Percentiles rank a stretch among this genome's conserved stretches.
These are phyloP conservation scores for Yponomeuta plumbellus DNA, from an alignment of 2,888 invertebrate species.

Conservation along the genomic window DNA sequence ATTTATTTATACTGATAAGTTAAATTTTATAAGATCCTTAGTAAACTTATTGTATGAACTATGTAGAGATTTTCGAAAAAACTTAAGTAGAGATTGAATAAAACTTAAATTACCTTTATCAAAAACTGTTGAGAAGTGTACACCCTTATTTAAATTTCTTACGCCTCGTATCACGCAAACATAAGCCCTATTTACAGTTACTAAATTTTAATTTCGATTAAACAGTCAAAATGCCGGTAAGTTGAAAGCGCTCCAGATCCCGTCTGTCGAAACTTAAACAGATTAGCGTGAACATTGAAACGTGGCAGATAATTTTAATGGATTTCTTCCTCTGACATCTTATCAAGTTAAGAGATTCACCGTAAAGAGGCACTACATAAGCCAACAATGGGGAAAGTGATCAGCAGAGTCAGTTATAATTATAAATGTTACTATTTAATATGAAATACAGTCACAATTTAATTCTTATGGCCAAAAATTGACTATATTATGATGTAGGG, in stretches of 20 bases:
- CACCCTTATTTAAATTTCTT: neutral
- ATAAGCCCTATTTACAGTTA: neutral
- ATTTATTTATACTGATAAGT: no score
- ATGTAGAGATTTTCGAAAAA: neutral
- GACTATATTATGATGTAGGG: no score
- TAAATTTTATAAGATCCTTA: no score
- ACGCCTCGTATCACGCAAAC: neutral
- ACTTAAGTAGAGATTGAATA: neutral
- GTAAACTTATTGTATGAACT: no score
- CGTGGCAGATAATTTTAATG: slow-evolving; percentile 60
- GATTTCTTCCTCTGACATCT: slow-evolving; percentile 39
- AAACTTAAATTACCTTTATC: neutral
- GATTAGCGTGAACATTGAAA: slow-evolving; percentile 58
- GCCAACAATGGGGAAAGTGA: neutral
- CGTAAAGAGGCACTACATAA: slow-evolving; percentile 16
- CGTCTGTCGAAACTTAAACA: slow-evolving; percentile 36
- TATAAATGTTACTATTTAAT: no score
- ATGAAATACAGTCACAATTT: no score
- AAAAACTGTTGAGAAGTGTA: neutral
- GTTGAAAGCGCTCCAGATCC: slow-evolving; percentile 8
- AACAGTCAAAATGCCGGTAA: neutral
- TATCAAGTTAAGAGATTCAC: slow-evolving; percentile 38
- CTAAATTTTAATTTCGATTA: slow-evolving; percentile 6
- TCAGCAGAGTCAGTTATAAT: no score
- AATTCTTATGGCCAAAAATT: no score